These are phyloP conservation scores for Caenorhabditis afra DNA, from an alignment of 2,888 invertebrate genomes.

Conservation along the genomic window DNA sequence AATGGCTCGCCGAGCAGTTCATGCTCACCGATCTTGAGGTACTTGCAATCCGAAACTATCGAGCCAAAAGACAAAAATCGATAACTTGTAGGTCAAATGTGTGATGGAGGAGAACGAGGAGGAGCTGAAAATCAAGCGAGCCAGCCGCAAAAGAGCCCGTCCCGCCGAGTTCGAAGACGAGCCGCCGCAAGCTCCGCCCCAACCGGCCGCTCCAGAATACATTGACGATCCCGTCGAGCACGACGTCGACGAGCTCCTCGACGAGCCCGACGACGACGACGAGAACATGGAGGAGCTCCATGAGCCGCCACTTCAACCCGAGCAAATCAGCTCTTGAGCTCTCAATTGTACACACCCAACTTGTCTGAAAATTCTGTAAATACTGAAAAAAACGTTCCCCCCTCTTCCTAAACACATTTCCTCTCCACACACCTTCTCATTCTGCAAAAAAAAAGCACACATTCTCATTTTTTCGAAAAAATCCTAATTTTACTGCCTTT, in stretches of 20 bases:
- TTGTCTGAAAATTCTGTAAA: not conserved
- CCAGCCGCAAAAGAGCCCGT: slow-evolving; percentile 26
- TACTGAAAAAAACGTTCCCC: too few species aligned
- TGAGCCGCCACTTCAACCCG: not conserved
- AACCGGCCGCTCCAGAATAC: not conserved
- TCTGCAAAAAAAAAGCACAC: too few species aligned
- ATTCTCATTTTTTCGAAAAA: too few species aligned
- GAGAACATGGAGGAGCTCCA: not conserved
- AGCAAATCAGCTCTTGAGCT: not conserved
- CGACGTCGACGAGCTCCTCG: not conserved
- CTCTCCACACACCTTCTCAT: too few species aligned
- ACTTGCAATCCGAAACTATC: slow-evolving; percentile 1
- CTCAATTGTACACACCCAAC: not conserved
- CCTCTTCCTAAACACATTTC: too few species aligned
- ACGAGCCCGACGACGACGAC: not conserved
- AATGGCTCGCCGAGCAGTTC: slow-evolving; percentile 42
- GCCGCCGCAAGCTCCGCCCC: not conserved
- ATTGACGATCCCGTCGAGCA: not conserved
- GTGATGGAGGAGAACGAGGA: slow-evolving; percentile 33
- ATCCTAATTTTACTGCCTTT: too few species aligned
- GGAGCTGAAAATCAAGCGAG: slow-evolving; percentile 8
- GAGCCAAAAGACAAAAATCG: too few species aligned
- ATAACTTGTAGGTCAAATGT: slow-evolving; percentile 38
- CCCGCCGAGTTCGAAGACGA: slow-evolving; percentile 42
- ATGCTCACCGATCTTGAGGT: slow-evolving; percentile 38